Conservation (phyloP, 2,113 vertebrate species). For the Actinemys pallida region DNA sequence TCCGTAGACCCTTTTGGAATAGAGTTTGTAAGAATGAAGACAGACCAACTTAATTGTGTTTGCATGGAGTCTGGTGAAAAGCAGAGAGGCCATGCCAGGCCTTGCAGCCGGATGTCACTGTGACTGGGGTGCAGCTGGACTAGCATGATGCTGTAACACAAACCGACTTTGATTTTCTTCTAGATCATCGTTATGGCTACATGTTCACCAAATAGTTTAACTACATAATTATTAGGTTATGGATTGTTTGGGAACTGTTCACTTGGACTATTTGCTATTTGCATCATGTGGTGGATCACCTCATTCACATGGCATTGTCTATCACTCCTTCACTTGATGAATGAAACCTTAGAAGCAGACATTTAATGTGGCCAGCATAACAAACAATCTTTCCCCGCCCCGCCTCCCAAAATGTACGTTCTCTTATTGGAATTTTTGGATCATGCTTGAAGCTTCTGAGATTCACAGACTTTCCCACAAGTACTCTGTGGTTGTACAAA, state of each 20-base stretch:
- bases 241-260: not conserved
- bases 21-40: not conserved
- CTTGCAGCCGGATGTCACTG: not conserved
- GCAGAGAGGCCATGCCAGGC: not conserved
- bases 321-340: not conserved
- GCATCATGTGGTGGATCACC: not conserved
- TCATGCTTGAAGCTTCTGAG: not conserved
- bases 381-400: not conserved
- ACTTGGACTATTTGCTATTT: not conserved
- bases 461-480: not conserved
- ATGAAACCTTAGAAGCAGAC: not conserved
- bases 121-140: not conserved
- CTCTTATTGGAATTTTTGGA: not conserved
- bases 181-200: not conserved
- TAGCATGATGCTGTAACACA: not conserved
- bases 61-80: not conserved
- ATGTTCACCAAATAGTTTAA: not conserved
- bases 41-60: not conserved
- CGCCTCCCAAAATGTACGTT: not conserved
- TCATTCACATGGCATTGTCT: not conserved
- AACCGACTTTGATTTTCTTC: not conserved
- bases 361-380: not conserved
- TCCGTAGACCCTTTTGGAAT: not conserved
- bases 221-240: not conserved
- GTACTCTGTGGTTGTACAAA: not conserved